These are phyloP conservation scores for Neomorphus geoffroyi DNA, from an alignment of 2,797 vertebrate genomes.

Conservation along the genomic window DNA sequence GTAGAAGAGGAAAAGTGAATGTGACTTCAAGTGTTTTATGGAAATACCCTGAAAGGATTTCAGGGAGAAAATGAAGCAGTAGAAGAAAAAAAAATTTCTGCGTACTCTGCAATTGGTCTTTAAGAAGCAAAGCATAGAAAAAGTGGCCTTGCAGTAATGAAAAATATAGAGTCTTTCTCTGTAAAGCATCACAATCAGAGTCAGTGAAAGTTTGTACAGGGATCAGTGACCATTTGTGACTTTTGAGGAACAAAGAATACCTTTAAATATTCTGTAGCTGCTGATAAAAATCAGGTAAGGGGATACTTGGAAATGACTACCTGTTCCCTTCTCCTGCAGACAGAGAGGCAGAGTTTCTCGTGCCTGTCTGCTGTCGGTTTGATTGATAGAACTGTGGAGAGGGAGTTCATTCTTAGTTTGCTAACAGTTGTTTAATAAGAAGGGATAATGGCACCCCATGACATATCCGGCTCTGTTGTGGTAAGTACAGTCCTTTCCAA, in stretches of 20 bases:
- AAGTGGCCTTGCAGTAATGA: not conserved
- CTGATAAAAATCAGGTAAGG: slow-evolving; percentile 47
- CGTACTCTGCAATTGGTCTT: not conserved
- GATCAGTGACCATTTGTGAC: not conserved
- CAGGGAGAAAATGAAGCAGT: not conserved
- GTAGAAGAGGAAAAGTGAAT: not conserved
- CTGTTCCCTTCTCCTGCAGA: not conserved
- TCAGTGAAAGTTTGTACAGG: not conserved
- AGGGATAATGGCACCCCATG: not conserved
- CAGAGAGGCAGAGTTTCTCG: not conserved
- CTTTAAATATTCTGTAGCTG: not conserved
- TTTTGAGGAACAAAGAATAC: slow-evolving; percentile 11
- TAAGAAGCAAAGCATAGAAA: not conserved
- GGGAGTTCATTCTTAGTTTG: slow-evolving; percentile 37
- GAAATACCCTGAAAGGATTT: not conserved
- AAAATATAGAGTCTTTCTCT: not conserved
- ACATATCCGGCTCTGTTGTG: not conserved
- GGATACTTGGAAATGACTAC: not conserved
- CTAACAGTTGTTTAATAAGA: slow-evolving; percentile 38
- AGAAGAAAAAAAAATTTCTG: not conserved
- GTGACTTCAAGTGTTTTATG: not conserved
- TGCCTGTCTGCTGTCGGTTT: not conserved
- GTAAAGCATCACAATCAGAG: not conserved
- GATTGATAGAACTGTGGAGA: slow-evolving; percentile 1
- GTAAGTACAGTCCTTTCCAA: not conserved